These are phyloP conservation scores for Maylandia zebra DNA, from an alignment of 2,113 vertebrate species.

Conservation along the genomic window DNA sequence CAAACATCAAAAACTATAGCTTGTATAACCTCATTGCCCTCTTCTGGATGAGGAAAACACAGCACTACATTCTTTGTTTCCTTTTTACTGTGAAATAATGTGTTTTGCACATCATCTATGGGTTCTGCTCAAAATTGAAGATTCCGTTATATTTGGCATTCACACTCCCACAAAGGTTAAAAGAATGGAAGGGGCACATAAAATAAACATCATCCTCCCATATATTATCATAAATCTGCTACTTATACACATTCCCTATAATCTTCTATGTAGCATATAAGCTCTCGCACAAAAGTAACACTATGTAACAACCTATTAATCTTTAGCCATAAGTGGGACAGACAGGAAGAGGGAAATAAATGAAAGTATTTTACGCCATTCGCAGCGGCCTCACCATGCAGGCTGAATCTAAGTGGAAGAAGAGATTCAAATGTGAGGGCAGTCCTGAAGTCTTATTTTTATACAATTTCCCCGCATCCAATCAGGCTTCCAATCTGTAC, in stretches of 20 bases:
- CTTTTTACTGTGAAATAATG: not conserved
- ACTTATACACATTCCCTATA: not conserved
- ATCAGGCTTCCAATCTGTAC: constrained; percentile 21
- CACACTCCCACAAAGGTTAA: not conserved
- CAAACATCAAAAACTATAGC: not conserved
- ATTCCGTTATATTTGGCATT: not conserved
- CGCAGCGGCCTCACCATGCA: not conserved
- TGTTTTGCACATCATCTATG: not conserved
- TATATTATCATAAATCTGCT: not conserved
- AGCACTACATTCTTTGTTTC: not conserved
- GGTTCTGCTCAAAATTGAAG: not conserved
- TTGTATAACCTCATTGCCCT: constrained; percentile 28
- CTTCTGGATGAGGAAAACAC: constrained; percentile 33
- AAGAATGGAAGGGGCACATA: not conserved
- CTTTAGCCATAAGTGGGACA: not conserved
- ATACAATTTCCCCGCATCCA: not conserved
- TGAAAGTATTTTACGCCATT: not conserved
- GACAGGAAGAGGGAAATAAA: not conserved
- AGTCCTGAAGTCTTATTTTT: not conserved
- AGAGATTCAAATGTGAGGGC: not conserved
- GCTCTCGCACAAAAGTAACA: not conserved
- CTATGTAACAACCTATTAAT: not conserved
- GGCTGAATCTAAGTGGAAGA: not conserved
- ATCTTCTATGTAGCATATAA: not conserved
- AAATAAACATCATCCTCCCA: not conserved